Base-by-base conservation (phyloP, 2,888 invertebrate species). In the Synergus itoensis region DNA sequence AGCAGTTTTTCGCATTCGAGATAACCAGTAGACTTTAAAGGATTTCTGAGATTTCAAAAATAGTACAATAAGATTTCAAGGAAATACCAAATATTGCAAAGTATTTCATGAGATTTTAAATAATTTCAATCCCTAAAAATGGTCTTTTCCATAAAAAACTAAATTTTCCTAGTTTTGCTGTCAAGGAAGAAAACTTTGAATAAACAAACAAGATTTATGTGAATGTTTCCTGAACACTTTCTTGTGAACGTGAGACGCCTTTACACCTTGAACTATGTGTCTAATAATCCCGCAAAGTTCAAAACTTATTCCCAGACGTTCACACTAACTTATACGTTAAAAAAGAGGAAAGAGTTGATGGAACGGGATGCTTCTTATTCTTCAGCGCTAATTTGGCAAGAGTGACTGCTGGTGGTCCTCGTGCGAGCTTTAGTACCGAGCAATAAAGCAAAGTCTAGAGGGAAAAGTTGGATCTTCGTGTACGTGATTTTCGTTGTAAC, bases 391-490 rank as follows among this genome's bases (percentile, higher is more conserved):
- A 67, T 67, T 67, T 67, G 45, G 45, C 45, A 77, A 67, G 78
- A 64, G 75, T 78, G 62, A 64, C 78, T 78, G 62, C 43, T 48
- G 16, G 48, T 48, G 43, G 57, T 69, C 69, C 65, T 77, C 62
- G 62, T 43, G 41, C 53, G 57, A 75, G 53, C 43, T 79, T 67
- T 53, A 36, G 69, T 28, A 69, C 64, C 43, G 28, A 69, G 77
- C 36, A 82, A 76, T 77, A 80, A 79, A 78, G 79, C 80, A 82
- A 82, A 79, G 77, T 79, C 67, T 77, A 40, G 43, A 45, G 62
- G 12, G 41, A 80, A 80, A 82, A 79, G 79, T 79, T 79, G 79
- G 77, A 76, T 73, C 69, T 65, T 60, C 64, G 64, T 69, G 82
- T 80, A 79, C 77, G 76, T 64, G 78, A 79, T 81, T 81, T 78